phyloP scores from a whole-genome alignment of 2,113 vertebrate species.

The Ivindomyrus marchei region DNA sequence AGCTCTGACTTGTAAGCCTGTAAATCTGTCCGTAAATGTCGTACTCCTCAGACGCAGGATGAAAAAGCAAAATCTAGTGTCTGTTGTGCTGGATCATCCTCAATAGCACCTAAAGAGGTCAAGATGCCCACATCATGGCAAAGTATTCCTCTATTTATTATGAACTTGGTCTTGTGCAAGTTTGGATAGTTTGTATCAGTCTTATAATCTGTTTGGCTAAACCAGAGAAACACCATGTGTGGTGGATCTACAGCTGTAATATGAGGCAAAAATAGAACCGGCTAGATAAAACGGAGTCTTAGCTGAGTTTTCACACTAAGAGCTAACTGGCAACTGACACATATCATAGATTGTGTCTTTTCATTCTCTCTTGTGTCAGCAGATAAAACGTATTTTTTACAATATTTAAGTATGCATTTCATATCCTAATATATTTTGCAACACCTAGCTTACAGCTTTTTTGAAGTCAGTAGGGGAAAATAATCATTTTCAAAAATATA shows the following conservation, averaged over 20 bases:
- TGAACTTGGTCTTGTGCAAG: background rate
- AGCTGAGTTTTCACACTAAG: background rate
- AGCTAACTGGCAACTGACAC: background rate
- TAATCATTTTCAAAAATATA: background rate
- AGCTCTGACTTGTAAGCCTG: background rate
- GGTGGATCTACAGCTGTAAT: background rate
- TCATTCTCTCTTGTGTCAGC: background rate
- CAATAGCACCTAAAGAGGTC: background rate
- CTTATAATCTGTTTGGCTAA: background rate
- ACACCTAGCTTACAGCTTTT: background rate
- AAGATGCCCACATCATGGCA: background rate
- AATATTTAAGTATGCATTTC: background rate
- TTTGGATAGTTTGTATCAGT: background rate
- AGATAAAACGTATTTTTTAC: background rate
- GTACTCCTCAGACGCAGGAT: background rate
- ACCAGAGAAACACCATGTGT: background rate
- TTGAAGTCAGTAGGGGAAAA: background rate
- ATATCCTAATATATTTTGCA: background rate
- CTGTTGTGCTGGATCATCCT: background rate
- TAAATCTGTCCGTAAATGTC: background rate
- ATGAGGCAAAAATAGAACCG: background rate
- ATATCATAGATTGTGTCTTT: background rate
- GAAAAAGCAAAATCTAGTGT: constrained; percentile 55
- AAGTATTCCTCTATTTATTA: background rate
- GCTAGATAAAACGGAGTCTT: background rate